Evolutionary conservation across 2,797 vertebrate species (phyloP), one percentile per base, ranked within the genome.

Genomic region (Malacoctenus gilli): DNA sequence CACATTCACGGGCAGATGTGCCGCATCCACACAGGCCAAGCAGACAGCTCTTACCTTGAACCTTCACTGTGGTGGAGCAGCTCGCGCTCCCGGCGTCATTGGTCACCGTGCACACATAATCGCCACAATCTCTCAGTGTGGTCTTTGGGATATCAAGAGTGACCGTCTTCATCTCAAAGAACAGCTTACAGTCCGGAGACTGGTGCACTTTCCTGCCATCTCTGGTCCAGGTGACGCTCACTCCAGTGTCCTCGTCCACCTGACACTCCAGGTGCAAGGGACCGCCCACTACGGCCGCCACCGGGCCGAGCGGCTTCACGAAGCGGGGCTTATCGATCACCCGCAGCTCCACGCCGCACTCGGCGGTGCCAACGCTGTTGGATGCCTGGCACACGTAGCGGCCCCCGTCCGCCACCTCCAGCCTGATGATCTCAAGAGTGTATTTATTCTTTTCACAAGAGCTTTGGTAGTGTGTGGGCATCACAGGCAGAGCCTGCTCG

Each of bases 241-340:
- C 93, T 85, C 94, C 94, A 44, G 90, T 92, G 77, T 95, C 94
- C 92, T 96, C 94, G 36, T 95, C 93, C 72, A 97, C 87, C 85
- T 95, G 92, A 75, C 94, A 93, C 80, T 96, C 93, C 71, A 97
- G 91, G 64, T 56, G 93, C 49, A 96, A 83, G 69, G 91, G 91
- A 69, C 92, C 91, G 63, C 94, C 95, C 31, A 96, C 86, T 49
- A 94, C 92, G 5, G 93, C 93, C 36, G 93, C 89, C 1, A 92
- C 83, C 0, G 91, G 72, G 41, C 89, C 89, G 72, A 95, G 80
- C 12, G 91, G 88, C 83, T 92, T 93, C 51, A 94, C 87, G 80
- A 96, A 96, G 77, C 52, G 90, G 1, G 95, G 94, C 54, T 94
- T 94, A 76, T 95, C 90, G 37, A 95, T 85, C 56, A 95, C 89